A percentile compares a stretch with the other conserved stretches of the same genome.
Evolutionary conservation across 92 coral and sea anemone genomes (phyloP).

Genomic region (Heteractis magnifica): DNA sequence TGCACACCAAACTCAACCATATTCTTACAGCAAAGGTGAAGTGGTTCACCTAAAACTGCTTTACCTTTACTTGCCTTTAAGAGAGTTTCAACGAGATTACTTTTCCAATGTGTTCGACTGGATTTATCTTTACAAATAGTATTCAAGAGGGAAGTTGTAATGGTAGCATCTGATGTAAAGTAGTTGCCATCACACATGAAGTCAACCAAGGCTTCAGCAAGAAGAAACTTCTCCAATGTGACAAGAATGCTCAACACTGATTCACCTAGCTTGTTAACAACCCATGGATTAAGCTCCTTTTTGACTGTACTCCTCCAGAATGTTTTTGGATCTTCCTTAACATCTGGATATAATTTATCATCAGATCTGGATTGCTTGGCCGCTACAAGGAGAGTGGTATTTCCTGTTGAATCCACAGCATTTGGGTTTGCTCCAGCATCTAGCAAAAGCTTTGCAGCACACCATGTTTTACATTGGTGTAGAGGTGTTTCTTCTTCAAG

Average conservation of each 20-base stretch:
- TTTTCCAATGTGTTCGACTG: neutral
- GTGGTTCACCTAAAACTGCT: neutral
- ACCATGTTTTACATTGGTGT: slow-evolving; percentile 24
- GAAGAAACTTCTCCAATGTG: neutral
- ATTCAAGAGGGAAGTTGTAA: neutral
- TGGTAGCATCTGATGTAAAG: no score
- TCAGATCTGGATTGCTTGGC: neutral
- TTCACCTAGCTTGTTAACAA: slow-evolving; percentile 19
- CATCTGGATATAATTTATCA: slow-evolving; percentile 20
- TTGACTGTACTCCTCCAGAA: slow-evolving; percentile 9
- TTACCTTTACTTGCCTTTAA: neutral
- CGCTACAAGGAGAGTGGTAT: slow-evolving; percentile 12
- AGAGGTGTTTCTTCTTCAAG: slow-evolving; percentile 19
- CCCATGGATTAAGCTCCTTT: slow-evolving; percentile 26
- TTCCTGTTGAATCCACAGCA: slow-evolving; percentile 14
- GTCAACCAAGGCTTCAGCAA: neutral
- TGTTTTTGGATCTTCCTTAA: slow-evolving; percentile 20
- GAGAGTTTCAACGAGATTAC: neutral
- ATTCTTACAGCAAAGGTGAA: neutral
- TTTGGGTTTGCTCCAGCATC: slow-evolving; percentile 28
- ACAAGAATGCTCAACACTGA: neutral
- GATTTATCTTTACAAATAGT: neutral
- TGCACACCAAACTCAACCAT: no score
- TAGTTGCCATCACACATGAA: no score
- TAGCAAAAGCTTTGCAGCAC: slow-evolving; percentile 14